A percentile compares a stretch with the other conserved stretches of the same genome.
These are phyloP conservation scores for Bombus affinis DNA, from an alignment of 1,140 invertebrate species.

Conservation along the genomic window DNA sequence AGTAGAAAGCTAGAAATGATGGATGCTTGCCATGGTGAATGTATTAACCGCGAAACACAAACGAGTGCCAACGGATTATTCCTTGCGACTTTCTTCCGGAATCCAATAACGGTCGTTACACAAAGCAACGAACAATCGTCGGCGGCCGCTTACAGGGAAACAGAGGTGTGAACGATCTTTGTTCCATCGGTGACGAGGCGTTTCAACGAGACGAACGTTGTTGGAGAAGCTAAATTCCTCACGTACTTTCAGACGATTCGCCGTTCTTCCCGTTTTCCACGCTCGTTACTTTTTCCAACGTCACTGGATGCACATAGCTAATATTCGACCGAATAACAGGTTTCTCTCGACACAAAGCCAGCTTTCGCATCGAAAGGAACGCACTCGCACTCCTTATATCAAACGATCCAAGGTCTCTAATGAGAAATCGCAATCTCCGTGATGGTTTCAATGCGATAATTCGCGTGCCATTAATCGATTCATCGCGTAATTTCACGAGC, in stretches of 20 bases:
- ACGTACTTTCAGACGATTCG: neutral
- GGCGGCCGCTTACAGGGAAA: neutral
- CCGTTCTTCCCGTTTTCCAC: neutral
- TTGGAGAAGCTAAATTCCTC: neutral
- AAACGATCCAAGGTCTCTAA: no score
- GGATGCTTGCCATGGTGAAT: neutral
- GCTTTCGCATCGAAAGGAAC: no score
- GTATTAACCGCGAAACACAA: slow-evolving; percentile 45
- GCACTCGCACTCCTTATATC: no score
- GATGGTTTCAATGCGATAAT: neutral
- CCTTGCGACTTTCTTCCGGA: neutral
- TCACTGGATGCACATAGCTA: neutral
- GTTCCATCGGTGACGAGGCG: neutral
- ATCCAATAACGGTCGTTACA: neutral
- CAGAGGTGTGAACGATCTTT: neutral
- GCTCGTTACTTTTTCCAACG: neutral
- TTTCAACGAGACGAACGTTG: neutral
- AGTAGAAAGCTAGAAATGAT: slow-evolving; percentile 54
- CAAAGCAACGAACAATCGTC: neutral
- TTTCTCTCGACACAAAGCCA: neutral
- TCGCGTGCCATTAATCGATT: neutral
- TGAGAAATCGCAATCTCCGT: neutral
- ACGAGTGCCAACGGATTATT: slow-evolving; percentile 18
- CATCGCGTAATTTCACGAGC: neutral
- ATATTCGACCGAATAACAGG: neutral